These are phyloP conservation scores for Neosilurus mollespiculum DNA, from an alignment of 2,797 vertebrate genomes.

Conservation along the genomic window DNA sequence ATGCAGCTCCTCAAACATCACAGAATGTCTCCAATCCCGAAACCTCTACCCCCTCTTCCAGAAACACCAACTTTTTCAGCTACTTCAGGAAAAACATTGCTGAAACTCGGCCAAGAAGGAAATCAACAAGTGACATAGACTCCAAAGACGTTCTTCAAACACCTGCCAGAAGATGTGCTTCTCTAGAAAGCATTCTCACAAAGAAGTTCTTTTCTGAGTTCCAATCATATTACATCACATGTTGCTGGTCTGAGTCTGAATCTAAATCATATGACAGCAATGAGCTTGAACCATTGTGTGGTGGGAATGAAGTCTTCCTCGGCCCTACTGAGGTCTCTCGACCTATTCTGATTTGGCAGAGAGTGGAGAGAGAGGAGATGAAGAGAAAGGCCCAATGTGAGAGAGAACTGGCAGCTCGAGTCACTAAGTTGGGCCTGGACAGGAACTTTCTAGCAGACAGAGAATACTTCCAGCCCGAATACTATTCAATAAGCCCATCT, in stretches of 20 bases:
- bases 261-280: not conserved
- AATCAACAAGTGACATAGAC: not conserved
- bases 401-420: constrained; percentile 2
- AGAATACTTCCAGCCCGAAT: not conserved
- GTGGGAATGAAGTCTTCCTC: not conserved
- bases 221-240: no score
- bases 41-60: not conserved
- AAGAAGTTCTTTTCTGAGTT: not conserved
- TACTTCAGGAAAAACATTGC: not conserved
- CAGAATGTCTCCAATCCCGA: not conserved
- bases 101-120: not conserved
- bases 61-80: not conserved
- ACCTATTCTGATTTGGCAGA: not conserved
- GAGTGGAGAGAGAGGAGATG: not conserved
- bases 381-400: not conserved
- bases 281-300: not conserved
- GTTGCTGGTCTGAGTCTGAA: not conserved
- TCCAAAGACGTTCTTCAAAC: not conserved
- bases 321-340: not conserved
- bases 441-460: not conserved
- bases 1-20: not conserved
- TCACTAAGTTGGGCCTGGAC: not conserved
- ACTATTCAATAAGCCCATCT: not conserved
- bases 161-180: not conserved
- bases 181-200: not conserved